phyloP scores from a whole-genome alignment of 2,797 vertebrate genomes.

The Hippopotamyrus pictus region DNA sequence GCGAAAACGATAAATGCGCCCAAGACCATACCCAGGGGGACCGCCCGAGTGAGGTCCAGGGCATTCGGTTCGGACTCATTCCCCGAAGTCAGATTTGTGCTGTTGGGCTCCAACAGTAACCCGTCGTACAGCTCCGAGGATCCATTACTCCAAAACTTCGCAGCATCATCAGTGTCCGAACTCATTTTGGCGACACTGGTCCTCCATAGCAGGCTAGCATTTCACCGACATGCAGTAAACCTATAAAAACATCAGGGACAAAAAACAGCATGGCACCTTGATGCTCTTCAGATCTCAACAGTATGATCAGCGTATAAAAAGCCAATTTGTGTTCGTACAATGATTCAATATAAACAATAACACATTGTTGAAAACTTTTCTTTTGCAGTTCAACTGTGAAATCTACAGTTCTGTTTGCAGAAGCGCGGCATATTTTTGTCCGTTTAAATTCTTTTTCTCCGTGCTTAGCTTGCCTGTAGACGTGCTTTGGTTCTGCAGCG shows the following conservation, averaged over 20 bases:
- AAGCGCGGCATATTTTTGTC: conserved; percentile 3
- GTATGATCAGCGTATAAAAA: not conserved
- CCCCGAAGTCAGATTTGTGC: conserved; percentile 63
- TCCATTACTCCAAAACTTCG: conserved; percentile 69
- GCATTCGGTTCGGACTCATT: conserved; percentile 56
- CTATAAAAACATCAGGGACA: conserved; percentile 31
- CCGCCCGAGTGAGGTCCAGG: conserved; percentile 72
- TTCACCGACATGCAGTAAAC: conserved; percentile 32
- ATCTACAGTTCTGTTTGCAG: not conserved
- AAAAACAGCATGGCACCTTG: not conserved
- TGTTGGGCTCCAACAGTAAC: conserved; percentile 52
- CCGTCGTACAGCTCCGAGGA: conserved; percentile 57
- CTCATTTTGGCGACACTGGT: conserved; percentile 76
- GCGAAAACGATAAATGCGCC: conserved; percentile 90
- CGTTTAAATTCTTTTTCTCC: not conserved
- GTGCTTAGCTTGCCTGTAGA: conserved; percentile 9
- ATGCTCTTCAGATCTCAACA: conserved; percentile 1
- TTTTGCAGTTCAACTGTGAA: not conserved
- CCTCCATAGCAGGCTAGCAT: conserved; percentile 76
- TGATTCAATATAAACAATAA: not conserved
- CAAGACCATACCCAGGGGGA: conserved; percentile 81
- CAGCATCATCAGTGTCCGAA: conserved; percentile 68
- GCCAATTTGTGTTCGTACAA: not conserved
- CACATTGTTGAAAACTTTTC: not conserved
- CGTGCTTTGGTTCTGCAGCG: conserved; percentile 30